phyloP scores from a whole-genome alignment of 2,113 vertebrate species.

The Tor tambroides region DNA sequence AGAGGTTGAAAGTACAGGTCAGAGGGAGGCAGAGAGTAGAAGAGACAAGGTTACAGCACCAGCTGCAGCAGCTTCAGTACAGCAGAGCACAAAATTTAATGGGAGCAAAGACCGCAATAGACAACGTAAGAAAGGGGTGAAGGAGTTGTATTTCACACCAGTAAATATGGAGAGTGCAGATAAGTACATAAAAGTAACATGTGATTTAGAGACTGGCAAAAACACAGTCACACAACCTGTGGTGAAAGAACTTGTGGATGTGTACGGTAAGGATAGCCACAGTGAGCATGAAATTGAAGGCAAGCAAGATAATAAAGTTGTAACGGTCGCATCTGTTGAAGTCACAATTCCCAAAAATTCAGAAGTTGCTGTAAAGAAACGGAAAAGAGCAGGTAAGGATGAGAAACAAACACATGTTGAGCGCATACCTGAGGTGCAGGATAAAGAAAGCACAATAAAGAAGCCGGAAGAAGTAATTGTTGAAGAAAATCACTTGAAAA shows the following conservation, averaged over 20 bases:
- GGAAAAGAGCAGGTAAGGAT: not conserved
- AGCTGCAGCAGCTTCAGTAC: constrained; percentile 45
- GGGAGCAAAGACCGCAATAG: constrained; percentile 50
- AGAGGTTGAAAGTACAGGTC: constrained; percentile 45
- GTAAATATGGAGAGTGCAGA: constrained; percentile 56
- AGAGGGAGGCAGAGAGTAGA: constrained; percentile 51
- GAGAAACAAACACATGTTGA: constrained; percentile 28
- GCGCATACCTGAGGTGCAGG: not conserved
- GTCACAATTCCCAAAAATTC: not conserved
- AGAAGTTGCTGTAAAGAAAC: constrained; percentile 1
- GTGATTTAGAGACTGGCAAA: constrained; percentile 34
- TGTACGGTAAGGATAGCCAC: constrained; percentile 1
- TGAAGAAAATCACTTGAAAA: constrained; percentile 1
- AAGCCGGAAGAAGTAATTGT: not conserved
- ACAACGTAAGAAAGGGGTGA: constrained; percentile 68
- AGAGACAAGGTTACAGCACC: constrained; percentile 41
- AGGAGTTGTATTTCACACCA: constrained; percentile 72
- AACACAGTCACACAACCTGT: not conserved
- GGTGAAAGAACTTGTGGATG: not conserved
- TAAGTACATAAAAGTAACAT: constrained; percentile 48
- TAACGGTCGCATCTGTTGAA: constrained; percentile 1
- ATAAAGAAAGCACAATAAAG: not conserved
- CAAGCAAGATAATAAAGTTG: not conserved
- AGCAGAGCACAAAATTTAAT: constrained; percentile 54
- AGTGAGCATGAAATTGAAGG: not conserved